Conservation (phyloP, 2,113 vertebrate genomes). For the Uropsilus gracilis region DNA sequence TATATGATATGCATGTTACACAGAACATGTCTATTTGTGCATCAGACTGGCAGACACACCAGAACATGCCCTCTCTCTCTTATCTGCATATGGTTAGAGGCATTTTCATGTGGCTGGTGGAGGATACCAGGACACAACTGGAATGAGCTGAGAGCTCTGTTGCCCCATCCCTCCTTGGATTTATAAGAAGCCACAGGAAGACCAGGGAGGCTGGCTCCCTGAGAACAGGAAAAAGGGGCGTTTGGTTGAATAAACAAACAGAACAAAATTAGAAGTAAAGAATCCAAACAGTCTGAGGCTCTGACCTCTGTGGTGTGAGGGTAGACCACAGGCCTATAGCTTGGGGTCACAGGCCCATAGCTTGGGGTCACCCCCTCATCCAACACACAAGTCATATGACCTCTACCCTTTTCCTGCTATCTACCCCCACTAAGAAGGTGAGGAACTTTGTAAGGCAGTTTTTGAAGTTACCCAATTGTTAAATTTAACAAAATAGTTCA, state of each 20-base stretch:
- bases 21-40: background rate
- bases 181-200: background rate
- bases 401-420: too few relatives aligned
- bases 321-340: rapidly evolving
- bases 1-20: too few relatives aligned
- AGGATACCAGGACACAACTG: background rate
- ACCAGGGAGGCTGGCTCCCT: background rate
- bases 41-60: background rate
- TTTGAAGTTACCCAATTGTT: background rate
- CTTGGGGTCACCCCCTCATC: too few relatives aligned
- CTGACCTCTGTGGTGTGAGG: rapidly evolving
- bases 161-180: background rate
- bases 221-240: background rate
- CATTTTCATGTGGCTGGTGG: background rate
- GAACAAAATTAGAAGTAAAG: background rate
- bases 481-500: background rate
- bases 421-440: too few relatives aligned
- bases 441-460: background rate
- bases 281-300: background rate
- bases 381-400: background rate
- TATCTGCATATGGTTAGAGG: too few relatives aligned
- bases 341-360: rapidly evolving
- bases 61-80: background rate
- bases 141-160: background rate
- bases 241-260: background rate